A percentile compares a stretch with the other conserved stretches of the same genome.
Conservation (phyloP, 2,888 invertebrate genomes). For the Nemoura dubitans region DNA sequence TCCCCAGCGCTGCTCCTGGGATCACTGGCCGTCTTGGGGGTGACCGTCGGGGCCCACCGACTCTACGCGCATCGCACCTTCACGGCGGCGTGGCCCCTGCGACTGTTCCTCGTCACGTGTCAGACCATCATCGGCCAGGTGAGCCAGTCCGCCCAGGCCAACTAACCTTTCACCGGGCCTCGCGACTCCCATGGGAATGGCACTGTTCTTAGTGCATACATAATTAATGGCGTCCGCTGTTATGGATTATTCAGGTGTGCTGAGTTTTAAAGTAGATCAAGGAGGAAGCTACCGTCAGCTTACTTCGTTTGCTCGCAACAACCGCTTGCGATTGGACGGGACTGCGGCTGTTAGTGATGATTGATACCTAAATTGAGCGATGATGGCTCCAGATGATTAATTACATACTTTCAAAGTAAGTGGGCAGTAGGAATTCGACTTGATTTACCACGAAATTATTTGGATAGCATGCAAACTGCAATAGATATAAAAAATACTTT, state of each 20-base stretch:
- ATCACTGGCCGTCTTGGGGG: constrained; percentile 75
- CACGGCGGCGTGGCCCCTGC: constrained; percentile 75
- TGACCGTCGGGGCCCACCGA: constrained; percentile 91
- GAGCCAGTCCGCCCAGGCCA: constrained; percentile 55
- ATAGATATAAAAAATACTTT: too few species aligned
- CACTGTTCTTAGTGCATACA: background rate
- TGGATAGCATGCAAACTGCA: too few species aligned
- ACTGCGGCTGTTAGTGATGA: too few species aligned
- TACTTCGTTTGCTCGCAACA: background rate
- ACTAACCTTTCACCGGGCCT: background rate
- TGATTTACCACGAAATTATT: too few species aligned
- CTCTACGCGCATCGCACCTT: constrained; percentile 92
- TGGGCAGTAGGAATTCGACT: too few species aligned
- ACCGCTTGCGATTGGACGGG: too few species aligned
- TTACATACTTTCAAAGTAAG: too few species aligned
- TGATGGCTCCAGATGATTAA: too few species aligned
- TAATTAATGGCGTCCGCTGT: background rate
- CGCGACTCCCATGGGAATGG: background rate
- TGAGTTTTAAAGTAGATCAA: background rate
- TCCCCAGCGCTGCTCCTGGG: constrained; percentile 70
- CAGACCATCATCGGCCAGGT: constrained; percentile 92
- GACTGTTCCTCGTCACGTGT: constrained; percentile 79
- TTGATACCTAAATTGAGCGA: too few species aligned
- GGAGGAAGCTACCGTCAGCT: background rate
- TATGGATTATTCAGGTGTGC: background rate